Evolutionary conservation across 2,888 invertebrate genomes (phyloP).

Genomic region (Drosophila nr. fundita): DNA sequence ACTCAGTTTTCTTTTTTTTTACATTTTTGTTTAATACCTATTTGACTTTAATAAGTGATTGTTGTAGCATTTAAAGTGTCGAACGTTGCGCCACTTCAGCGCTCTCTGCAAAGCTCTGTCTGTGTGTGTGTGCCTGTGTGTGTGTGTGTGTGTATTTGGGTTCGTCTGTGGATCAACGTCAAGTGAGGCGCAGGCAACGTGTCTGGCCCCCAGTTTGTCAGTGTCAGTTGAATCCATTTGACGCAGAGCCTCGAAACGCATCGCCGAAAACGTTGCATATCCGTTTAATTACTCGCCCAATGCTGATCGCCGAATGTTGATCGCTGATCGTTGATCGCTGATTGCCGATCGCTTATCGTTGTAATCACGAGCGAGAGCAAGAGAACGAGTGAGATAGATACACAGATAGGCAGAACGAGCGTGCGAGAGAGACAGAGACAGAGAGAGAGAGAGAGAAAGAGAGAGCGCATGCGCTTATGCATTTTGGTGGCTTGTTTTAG

Average conservation of each 20-base stretch:
- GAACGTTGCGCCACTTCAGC: conserved; percentile 64
- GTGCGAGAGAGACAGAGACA: background rate
- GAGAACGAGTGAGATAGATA: conserved; percentile 3
- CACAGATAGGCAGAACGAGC: background rate
- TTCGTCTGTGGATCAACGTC: conserved; percentile 44
- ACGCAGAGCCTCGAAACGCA: conserved; percentile 55
- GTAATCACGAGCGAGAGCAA: conserved; percentile 11
- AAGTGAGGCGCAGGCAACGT: conserved; percentile 34
- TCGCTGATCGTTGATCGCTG: conserved; percentile 13
- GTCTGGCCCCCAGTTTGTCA: conserved; percentile 39
- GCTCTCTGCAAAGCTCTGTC: background rate
- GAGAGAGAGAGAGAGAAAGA: conserved; percentile 11
- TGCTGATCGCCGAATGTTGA: conserved; percentile 7
- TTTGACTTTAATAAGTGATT: conserved; percentile 83
- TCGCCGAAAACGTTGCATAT: conserved; percentile 18
- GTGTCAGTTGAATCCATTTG: conserved; percentile 51
- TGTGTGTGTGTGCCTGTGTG: conserved; percentile 1
- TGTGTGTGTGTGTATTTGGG: conserved; percentile 4
- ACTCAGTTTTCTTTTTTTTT: conserved; percentile 52
- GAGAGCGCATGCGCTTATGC: conserved; percentile 40
- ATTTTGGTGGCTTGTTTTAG: conserved; percentile 41
- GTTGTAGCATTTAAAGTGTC: conserved; percentile 78
- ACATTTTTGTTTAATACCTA: conserved; percentile 80
- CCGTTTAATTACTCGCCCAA: conserved; percentile 4
- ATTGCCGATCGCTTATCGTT: background rate